These are phyloP conservation scores for Zoanthus gigantus DNA, from an alignment of 92 coral and sea anemone species.

Conservation along the genomic window DNA sequence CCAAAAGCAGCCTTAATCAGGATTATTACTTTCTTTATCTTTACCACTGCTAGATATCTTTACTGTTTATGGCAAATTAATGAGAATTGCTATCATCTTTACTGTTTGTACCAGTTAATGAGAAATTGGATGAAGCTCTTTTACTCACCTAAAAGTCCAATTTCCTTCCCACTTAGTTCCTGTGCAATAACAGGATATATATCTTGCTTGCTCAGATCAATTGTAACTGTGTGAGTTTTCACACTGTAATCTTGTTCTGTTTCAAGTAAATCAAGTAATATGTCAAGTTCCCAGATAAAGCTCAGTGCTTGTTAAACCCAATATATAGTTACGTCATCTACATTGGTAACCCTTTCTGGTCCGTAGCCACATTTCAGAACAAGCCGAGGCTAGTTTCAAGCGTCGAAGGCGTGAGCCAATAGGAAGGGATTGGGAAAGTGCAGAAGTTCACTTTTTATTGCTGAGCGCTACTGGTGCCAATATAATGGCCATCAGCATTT, in stretches of 20 bases:
- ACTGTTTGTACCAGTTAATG: not conserved
- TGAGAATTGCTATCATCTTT: not conserved
- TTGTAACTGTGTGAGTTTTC: slow-evolving; percentile 64
- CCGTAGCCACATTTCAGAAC: too few relatives aligned
- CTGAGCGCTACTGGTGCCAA: too few relatives aligned
- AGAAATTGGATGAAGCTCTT: not conserved
- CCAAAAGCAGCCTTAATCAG: too few relatives aligned
- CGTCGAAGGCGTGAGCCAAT: too few relatives aligned
- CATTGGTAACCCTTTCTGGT: too few relatives aligned
- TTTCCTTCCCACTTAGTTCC: slow-evolving; percentile 66
- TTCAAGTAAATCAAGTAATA: not conserved
- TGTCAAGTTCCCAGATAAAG: not conserved
- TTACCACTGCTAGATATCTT: too few relatives aligned
- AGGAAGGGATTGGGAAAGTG: too few relatives aligned
- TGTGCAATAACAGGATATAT: slow-evolving; percentile 71
- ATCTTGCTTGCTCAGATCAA: slow-evolving; percentile 79
- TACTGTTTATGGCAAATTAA: not conserved
- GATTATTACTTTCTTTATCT: too few relatives aligned
- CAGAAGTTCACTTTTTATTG: too few relatives aligned
- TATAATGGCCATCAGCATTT: too few relatives aligned
- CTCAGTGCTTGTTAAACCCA: not conserved
- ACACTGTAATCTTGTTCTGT: slow-evolving; percentile 72
- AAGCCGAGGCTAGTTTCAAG: too few relatives aligned
- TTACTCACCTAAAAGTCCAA: slow-evolving; percentile 85
- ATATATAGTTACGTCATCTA: too few relatives aligned